These are phyloP conservation scores for Labeo catla DNA, from an alignment of 2,113 vertebrate genomes.

Conservation along the genomic window DNA sequence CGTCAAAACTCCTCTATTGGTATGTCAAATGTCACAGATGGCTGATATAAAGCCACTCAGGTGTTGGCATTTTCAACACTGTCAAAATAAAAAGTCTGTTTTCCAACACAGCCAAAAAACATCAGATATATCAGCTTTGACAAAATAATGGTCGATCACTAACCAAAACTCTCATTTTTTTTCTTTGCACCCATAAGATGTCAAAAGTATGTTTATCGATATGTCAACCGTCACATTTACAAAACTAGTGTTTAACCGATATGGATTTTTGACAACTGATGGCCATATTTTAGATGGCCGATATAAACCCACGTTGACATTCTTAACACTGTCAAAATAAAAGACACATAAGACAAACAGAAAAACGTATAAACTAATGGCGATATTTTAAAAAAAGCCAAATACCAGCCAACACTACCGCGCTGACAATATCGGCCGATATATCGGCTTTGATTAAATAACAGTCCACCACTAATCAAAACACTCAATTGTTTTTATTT, in stretches of 20 bases:
- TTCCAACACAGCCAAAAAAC: neutral
- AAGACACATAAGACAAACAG: too few relatives aligned
- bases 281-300: neutral
- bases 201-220: neutral
- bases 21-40: too few relatives aligned
- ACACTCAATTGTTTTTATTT: neutral
- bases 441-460: neutral
- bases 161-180: neutral
- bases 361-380: neutral
- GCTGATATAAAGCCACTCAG: too few relatives aligned
- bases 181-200: neutral
- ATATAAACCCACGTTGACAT: neutral
- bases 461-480: neutral
- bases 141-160: neutral
- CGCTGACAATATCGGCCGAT: too few relatives aligned
- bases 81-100: too few relatives aligned
- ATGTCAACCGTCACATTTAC: neutral
- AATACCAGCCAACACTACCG: too few relatives aligned
- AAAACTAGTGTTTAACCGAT: neutral
- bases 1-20: too few relatives aligned
- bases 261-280: neutral
- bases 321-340: neutral
- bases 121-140: neutral
- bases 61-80: too few relatives aligned
- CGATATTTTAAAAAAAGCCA: neutral